phyloP scores from a whole-genome alignment of 2,888 invertebrate genomes.

The Ganaspis brasiliensis region DNA sequence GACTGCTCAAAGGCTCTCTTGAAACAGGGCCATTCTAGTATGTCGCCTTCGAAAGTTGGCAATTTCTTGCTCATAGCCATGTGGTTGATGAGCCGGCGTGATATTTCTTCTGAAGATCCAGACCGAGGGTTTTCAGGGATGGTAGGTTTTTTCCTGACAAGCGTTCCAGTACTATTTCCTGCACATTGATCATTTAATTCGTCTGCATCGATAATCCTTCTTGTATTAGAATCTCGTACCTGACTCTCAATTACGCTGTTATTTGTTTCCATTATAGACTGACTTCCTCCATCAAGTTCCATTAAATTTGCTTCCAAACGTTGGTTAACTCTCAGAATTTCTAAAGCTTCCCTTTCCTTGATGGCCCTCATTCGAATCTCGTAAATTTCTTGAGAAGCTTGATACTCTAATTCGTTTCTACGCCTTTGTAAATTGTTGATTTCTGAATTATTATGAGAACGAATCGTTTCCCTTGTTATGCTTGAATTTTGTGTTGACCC shows the following conservation, averaged over 20 bases:
- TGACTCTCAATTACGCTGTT: not conserved
- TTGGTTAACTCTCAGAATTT: not conserved
- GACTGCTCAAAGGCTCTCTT: too few relatives aligned
- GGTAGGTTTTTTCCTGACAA: too few relatives aligned
- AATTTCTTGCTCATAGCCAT: too few relatives aligned
- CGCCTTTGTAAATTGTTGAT: too few relatives aligned
- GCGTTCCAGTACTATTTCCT: too few relatives aligned
- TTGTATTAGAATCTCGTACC: slow-evolving; percentile 26
- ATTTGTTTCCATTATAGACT: not conserved
- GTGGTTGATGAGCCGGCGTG: too few relatives aligned
- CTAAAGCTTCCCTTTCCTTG: not conserved
- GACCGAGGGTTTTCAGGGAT: too few relatives aligned
- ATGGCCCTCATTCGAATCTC: not conserved
- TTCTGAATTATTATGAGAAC: not conserved
- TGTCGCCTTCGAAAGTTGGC: too few relatives aligned
- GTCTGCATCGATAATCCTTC: not conserved
- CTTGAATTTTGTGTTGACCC: not conserved
- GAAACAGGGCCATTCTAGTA: too few relatives aligned
- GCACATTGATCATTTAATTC: too few relatives aligned
- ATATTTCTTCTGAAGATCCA: too few relatives aligned
- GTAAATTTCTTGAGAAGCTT: not conserved
- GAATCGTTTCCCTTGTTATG: not conserved
- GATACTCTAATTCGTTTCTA: not conserved
- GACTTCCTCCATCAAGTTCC: slow-evolving; percentile 26
- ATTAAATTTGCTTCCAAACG: not conserved